Percentiles rank a stretch among this genome's conserved stretches.
phyloP scores from a whole-genome alignment of 2,888 invertebrate genomes.

The Trachelus tabidus region DNA sequence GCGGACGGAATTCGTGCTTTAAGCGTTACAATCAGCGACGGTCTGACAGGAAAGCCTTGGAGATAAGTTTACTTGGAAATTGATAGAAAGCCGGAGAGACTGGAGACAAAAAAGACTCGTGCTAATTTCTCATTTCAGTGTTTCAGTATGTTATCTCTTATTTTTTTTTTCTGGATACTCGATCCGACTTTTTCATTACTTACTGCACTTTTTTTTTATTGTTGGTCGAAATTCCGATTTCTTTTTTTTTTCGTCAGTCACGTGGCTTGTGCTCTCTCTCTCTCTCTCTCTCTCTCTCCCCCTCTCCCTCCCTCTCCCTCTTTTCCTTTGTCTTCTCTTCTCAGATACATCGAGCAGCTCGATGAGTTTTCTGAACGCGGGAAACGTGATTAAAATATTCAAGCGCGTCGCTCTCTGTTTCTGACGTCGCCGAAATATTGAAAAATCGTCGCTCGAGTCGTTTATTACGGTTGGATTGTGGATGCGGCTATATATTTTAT shows the following conservation, averaged over 20 bases:
- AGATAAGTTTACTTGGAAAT: background rate
- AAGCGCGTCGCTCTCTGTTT: background rate
- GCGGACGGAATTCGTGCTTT: background rate
- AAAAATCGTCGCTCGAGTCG: constrained; percentile 23
- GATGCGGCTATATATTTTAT: background rate
- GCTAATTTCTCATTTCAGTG: background rate
- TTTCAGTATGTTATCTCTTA: background rate
- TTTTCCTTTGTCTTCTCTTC: background rate
- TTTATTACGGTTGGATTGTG: background rate
- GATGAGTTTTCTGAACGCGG: background rate
- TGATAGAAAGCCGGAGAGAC: background rate
- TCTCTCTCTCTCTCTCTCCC: no score
- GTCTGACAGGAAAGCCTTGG: background rate
- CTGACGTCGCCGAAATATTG: background rate
- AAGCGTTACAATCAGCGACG: background rate
- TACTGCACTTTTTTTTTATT: no score
- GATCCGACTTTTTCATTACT: no score
- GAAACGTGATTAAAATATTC: constrained; percentile 3
- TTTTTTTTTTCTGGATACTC: no score
- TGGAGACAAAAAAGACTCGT: no score
- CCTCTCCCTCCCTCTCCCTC: no score
- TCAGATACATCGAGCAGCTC: constrained; percentile 5
- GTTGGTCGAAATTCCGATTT: background rate
- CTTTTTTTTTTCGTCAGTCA: background rate
- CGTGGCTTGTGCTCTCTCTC: background rate